Conservation (phyloP, 2,888 invertebrate genomes). For the Drosophila histrio region DNA sequence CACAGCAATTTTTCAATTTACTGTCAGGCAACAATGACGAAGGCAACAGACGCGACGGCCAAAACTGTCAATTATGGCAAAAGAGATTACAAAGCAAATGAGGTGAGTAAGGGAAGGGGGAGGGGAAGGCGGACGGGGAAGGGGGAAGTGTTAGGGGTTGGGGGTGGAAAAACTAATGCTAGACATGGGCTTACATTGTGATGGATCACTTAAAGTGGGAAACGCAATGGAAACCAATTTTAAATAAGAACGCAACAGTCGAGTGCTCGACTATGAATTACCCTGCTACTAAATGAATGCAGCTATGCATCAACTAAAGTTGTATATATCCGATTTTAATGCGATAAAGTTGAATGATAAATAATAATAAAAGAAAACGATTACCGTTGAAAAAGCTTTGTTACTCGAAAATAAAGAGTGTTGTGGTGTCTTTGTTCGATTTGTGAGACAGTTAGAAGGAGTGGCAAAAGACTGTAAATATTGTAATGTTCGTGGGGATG, state of each 20-base stretch:
- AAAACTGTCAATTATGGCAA: constrained; percentile 70
- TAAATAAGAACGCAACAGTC: constrained; percentile 22
- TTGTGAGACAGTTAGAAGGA: too few relatives aligned
- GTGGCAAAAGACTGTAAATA: too few relatives aligned
- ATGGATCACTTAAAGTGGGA: constrained; percentile 56
- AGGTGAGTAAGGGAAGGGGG: constrained; percentile 4
- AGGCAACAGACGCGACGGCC: constrained; percentile 25
- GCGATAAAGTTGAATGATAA: too few relatives aligned
- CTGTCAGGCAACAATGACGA: constrained; percentile 62
- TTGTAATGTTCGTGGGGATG: too few relatives aligned
- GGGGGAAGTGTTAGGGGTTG: neutral
- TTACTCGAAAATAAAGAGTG: too few relatives aligned
- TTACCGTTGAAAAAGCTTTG: too few relatives aligned
- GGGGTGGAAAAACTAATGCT: constrained; percentile 3
- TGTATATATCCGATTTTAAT: too few relatives aligned
- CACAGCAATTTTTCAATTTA: constrained; percentile 76
- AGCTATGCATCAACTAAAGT: too few relatives aligned
- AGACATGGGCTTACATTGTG: constrained; percentile 55
- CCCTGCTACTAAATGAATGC: too few relatives aligned
- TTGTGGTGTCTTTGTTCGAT: too few relatives aligned
- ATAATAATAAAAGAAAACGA: neutral
- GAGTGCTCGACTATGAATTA: too few relatives aligned
- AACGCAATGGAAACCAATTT: constrained; percentile 30
- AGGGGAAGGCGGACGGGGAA: neutral
- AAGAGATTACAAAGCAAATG: constrained; percentile 52